Conservation (phyloP, 2,797 vertebrate genomes). For the Lutjanus campechanus region DNA sequence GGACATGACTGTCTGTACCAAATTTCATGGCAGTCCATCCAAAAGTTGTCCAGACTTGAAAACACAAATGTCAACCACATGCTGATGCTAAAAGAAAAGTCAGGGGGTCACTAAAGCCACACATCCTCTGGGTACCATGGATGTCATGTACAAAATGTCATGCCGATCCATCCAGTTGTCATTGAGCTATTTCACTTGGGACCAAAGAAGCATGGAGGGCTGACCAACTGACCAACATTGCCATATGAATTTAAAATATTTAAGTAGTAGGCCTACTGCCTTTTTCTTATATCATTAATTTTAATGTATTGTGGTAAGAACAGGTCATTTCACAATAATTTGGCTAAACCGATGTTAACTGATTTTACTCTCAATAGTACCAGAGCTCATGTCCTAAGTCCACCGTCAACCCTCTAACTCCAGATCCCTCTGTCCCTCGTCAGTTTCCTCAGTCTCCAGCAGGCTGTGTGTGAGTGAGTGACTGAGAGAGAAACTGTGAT, state of each 20-base stretch:
- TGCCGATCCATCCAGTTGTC: background rate
- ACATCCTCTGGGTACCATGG: background rate
- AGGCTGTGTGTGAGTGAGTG: slow-evolving; percentile 40
- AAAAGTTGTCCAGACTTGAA: background rate
- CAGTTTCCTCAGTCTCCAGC: slow-evolving; percentile 55
- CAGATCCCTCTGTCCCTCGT: slow-evolving; percentile 42
- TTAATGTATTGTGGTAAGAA: too few relatives aligned
- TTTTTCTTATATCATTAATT: too few relatives aligned
- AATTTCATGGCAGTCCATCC: too few relatives aligned
- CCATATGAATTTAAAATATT: too few relatives aligned
- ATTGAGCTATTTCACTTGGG: too few relatives aligned
- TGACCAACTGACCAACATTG: background rate
- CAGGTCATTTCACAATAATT: background rate
- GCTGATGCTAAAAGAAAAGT: background rate
- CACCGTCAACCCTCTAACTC: slow-evolving; percentile 37
- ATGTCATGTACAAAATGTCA: background rate
- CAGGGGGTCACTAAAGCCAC: background rate
- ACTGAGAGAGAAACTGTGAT: slow-evolving; percentile 63
- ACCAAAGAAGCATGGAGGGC: background rate
- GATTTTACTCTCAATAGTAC: slow-evolving; percentile 23
- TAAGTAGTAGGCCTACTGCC: too few relatives aligned
- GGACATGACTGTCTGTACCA: background rate
- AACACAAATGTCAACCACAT: background rate
- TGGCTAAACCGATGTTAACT: background rate
- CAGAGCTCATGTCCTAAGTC: slow-evolving; percentile 31